Conservation (phyloP, 2,113 vertebrate species). For the Zosterops borbonicus region DNA sequence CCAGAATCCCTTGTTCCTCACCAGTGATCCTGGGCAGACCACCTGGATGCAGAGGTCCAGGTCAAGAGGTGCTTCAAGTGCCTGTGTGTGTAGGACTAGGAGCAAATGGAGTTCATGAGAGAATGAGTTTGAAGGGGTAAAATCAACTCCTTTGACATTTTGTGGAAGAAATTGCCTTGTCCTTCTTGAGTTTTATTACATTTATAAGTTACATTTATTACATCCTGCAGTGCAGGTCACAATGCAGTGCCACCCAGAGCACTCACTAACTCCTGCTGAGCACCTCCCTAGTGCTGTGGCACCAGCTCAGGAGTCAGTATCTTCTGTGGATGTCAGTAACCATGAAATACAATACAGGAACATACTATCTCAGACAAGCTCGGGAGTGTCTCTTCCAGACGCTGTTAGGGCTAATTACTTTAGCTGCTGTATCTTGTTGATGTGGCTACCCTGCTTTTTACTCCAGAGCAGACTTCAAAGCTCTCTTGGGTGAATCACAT, state of each 20-base stretch:
- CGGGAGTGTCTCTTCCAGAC: background rate
- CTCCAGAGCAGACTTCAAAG: constrained; percentile 20
- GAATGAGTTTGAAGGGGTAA: background rate
- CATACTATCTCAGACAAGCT: background rate
- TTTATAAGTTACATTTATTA: background rate
- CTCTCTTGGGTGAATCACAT: background rate
- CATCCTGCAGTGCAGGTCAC: background rate
- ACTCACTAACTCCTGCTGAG: background rate
- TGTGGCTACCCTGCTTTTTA: background rate
- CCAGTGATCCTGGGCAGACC: background rate
- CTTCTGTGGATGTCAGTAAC: background rate
- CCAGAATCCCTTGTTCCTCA: background rate
- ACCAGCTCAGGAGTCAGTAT: background rate
- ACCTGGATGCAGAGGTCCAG: background rate
- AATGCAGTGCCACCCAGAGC: background rate
- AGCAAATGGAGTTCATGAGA: background rate
- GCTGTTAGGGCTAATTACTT: constrained; percentile 12
- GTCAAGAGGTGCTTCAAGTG: background rate
- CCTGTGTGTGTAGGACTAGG: background rate
- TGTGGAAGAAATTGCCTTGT: background rate
- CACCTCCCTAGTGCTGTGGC: background rate
- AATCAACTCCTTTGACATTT: background rate
- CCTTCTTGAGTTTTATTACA: background rate
- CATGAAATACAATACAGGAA: background rate
- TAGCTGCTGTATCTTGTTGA: background rate